phyloP scores from a whole-genome alignment of 2,113 vertebrate species.

The Motacilla alba region DNA sequence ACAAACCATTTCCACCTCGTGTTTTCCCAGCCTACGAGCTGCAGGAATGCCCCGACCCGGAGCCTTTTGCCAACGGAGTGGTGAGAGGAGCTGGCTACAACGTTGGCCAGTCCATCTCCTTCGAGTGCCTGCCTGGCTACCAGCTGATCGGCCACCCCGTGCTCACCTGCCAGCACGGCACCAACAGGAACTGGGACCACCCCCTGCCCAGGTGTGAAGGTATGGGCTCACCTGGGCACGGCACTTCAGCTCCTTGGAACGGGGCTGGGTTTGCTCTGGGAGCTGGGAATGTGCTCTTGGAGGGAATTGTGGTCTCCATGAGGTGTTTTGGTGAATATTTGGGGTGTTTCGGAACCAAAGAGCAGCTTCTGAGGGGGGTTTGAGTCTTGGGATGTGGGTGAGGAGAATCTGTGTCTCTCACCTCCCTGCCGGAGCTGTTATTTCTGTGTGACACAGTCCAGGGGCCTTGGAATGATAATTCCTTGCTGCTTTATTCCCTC shows the following conservation, averaged over 20 bases:
- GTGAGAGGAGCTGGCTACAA: slow-evolving; percentile 95
- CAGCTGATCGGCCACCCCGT: slow-evolving; percentile 88
- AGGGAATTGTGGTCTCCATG: accelerated
- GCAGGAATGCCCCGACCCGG: slow-evolving; percentile 93
- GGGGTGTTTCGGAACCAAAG: neutral
- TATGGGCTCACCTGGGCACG: slow-evolving; percentile 43
- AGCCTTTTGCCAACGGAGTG: slow-evolving; percentile 89
- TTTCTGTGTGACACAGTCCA: neutral
- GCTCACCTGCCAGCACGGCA: slow-evolving; percentile 94
- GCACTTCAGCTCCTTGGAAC: accelerated
- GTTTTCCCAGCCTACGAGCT: slow-evolving; percentile 87
- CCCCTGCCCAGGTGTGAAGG: slow-evolving; percentile 95
- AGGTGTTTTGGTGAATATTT: accelerated
- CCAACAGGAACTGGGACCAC: slow-evolving; percentile 95
- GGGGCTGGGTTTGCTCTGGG: neutral
- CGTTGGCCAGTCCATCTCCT: slow-evolving; percentile 96
- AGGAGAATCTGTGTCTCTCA: neutral
- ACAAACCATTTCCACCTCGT: neutral
- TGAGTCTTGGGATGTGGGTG: accelerated
- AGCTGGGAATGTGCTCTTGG: accelerated
- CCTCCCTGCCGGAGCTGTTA: neutral
- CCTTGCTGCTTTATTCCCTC: neutral
- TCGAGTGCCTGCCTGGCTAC: slow-evolving; percentile 92
- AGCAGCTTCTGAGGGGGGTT: neutral
- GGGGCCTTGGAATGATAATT: no score